phyloP scores from a whole-genome alignment of 53 echinoderm and acorn worm species.

The Patiria pectinifera region DNA sequence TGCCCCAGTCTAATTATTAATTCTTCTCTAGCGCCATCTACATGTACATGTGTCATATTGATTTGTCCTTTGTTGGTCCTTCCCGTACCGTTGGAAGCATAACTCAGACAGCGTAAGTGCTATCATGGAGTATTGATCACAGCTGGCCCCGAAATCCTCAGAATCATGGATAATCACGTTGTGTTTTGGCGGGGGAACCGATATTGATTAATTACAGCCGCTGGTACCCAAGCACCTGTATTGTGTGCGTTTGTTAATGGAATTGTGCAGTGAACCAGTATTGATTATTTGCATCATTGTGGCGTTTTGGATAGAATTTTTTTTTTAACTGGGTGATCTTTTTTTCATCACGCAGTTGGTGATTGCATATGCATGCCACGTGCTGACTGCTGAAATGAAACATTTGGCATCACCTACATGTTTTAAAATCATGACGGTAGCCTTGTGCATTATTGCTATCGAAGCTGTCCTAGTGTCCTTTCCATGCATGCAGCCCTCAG shows the following conservation, averaged over 20 bases:
- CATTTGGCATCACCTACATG: conserved; percentile 1
- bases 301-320: background rate
- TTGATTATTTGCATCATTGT: background rate
- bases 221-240: background rate
- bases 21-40: background rate
- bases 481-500: background rate
- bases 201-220: conserved; percentile 37
- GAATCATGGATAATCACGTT: conserved; percentile 10
- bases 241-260: background rate
- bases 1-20: background rate
- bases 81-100: background rate
- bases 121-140: conserved; percentile 32
- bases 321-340: background rate
- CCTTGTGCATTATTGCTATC: background rate
- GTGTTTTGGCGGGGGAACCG: background rate
- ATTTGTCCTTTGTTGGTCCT: conserved; percentile 24
- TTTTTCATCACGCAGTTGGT: background rate
- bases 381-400: background rate
- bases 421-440: background rate
- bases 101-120: background rate
- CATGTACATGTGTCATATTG: conserved; percentile 42
- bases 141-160: background rate
- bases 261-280: conserved; percentile 13
- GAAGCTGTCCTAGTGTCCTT: background rate
- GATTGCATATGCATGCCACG: background rate